A percentile compares a stretch with the other conserved stretches of the same genome.
Conservation (phyloP, 2,113 vertebrate species). For the Colaptes auratus region DNA sequence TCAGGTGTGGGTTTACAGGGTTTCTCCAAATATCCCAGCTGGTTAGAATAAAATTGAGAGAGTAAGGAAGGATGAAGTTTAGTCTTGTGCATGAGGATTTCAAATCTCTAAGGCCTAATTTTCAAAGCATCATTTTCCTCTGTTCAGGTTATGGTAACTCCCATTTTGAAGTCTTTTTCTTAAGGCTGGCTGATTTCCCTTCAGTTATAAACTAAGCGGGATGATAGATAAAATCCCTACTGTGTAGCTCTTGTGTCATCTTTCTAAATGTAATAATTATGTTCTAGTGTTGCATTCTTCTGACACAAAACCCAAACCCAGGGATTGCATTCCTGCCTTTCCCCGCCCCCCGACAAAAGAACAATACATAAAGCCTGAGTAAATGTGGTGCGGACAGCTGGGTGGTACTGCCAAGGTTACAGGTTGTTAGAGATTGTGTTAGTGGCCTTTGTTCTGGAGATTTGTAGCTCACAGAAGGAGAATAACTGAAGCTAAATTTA, state of each 20-base stretch:
- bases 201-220: neutral
- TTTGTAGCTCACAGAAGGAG: neutral
- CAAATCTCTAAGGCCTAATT: neutral
- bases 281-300: neutral
- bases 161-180: neutral
- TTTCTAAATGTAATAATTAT: constrained; percentile 36
- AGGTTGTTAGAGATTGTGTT: neutral
- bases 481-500: neutral
- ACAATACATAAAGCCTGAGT: neutral
- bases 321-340: neutral
- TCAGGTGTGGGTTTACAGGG: neutral
- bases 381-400: neutral
- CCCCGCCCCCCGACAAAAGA: neutral
- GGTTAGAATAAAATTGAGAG: neutral
- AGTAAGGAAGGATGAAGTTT: neutral
- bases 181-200: neutral
- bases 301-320: neutral
- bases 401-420: neutral
- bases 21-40: neutral
- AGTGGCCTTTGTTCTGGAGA: neutral
- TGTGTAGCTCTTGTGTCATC: neutral
- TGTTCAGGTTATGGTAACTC: neutral
- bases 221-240: constrained; percentile 15
- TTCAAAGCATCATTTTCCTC: neutral
- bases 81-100: neutral